Conservation (phyloP, 2,797 vertebrate species). For the Xiphophorus birchmanni region DNA sequence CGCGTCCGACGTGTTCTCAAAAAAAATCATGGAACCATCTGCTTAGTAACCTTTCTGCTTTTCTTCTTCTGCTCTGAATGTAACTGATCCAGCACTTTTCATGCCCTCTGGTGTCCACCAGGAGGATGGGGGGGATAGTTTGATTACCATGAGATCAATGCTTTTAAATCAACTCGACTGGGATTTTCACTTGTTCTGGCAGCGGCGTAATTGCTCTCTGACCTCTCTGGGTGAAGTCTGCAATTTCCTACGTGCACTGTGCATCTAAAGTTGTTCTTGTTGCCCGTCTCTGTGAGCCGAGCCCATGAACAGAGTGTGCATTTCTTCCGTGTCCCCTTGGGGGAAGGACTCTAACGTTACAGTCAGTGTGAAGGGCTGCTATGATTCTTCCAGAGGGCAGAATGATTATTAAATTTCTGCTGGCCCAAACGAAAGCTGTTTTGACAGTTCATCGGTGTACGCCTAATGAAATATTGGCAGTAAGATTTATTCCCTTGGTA, state of each 20-base stretch:
- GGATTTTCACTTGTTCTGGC: constrained; percentile 38
- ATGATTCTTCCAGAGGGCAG: neutral
- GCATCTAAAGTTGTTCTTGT: constrained; percentile 1
- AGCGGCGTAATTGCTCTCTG: constrained; percentile 44
- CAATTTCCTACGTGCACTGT: constrained; percentile 6
- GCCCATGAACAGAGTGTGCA: neutral
- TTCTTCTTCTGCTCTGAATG: constrained; percentile 25
- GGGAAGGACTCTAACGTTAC: neutral
- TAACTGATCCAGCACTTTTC: constrained; percentile 29
- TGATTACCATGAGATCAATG: constrained; percentile 71
- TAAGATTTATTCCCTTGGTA: constrained; percentile 9
- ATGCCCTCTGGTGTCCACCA: constrained; percentile 26
- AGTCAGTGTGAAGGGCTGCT: constrained; percentile 3
- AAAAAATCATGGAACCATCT: constrained; percentile 6
- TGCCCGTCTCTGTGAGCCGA: neutral
- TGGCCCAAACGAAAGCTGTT: neutral
- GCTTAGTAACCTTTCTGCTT: constrained; percentile 12
- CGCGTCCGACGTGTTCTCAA: neutral
- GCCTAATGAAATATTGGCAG: neutral
- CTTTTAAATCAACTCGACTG: constrained; percentile 62
- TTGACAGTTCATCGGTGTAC: neutral
- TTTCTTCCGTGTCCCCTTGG: neutral
- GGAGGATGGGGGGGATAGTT: neutral
- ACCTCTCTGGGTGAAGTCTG: constrained; percentile 37
- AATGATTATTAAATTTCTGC: constrained; percentile 1